These are phyloP conservation scores for Origma solitaria DNA, from an alignment of 2,113 vertebrate species.

Conservation along the genomic window DNA sequence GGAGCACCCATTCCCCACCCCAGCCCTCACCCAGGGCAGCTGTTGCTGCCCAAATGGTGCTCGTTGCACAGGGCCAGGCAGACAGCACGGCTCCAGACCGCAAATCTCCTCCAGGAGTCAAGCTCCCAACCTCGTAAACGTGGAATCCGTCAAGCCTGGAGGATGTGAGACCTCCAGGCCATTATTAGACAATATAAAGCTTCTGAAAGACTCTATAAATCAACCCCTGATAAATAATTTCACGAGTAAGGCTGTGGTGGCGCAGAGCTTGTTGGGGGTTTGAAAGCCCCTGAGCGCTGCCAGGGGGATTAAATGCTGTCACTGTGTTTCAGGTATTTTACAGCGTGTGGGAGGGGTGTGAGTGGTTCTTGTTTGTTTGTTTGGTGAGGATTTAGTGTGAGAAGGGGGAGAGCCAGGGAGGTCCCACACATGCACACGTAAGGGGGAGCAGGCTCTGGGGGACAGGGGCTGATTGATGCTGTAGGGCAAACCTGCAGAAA, in stretches of 20 bases:
- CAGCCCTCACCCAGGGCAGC: not conserved
- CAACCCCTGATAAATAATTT: slow-evolving; percentile 68
- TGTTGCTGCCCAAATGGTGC: not conserved
- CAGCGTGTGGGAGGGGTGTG: not conserved
- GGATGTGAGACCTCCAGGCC: slow-evolving; percentile 51
- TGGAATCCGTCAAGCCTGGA: slow-evolving; percentile 45
- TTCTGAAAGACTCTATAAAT: slow-evolving; percentile 66
- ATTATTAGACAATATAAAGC: slow-evolving; percentile 60
- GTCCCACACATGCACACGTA: not conserved
- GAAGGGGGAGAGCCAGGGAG: not conserved
- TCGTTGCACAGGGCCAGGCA: not conserved
- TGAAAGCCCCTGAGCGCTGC: slow-evolving; percentile 53
- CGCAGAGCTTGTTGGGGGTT: slow-evolving; percentile 12
- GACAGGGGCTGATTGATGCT: not conserved
- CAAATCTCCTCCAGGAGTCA: slow-evolving; percentile 53
- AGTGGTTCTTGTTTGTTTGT: not conserved
- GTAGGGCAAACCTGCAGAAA: not conserved
- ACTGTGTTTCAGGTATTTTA: slow-evolving; percentile 56
- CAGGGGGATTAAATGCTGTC: slow-evolving; percentile 67
- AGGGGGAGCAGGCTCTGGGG: not conserved
- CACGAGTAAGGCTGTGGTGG: not conserved
- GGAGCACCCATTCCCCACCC: not conserved
- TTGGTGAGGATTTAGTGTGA: not conserved
- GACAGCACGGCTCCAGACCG: slow-evolving; percentile 38
- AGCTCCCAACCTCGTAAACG: slow-evolving; percentile 44